A percentile compares a stretch with the other conserved stretches of the same genome.
Conservation (phyloP, 2,113 vertebrate genomes). For the Cettia cetti region DNA sequence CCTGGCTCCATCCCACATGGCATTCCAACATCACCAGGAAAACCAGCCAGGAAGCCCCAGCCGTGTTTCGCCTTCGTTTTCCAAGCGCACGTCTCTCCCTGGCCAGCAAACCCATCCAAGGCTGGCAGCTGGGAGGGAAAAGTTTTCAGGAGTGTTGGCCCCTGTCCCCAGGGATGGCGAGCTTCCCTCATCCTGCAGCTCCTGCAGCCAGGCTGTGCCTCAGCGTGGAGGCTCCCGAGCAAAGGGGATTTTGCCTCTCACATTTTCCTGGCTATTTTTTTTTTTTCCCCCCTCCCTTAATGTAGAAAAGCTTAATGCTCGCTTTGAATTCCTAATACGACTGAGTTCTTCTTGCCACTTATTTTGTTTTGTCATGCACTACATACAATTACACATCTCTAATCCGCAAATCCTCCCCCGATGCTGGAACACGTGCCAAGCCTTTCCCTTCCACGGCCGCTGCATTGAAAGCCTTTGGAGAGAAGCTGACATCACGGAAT, state of each 20-base stretch:
- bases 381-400: conserved; percentile 59
- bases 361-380: conserved; percentile 68
- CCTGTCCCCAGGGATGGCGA: rapidly evolving
- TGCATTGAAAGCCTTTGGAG: neutral
- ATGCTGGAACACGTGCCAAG: conserved; percentile 45
- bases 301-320: conserved; percentile 8
- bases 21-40: neutral
- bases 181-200: neutral
- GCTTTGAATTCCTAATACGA: conserved; percentile 56
- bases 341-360: conserved; percentile 53
- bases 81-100: neutral
- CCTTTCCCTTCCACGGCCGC: neutral
- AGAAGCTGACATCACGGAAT: neutral
- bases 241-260: neutral
- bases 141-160: neutral
- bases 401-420: conserved; percentile 67
- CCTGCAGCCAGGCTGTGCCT: neutral
- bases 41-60: neutral
- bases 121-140: neutral
- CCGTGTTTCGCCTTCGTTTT: rapidly evolving
- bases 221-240: rapidly evolving
- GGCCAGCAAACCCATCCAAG: neutral
- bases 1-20: neutral
- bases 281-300: neutral
- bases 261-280: neutral